Percentiles rank a stretch among this genome's conserved stretches.
Evolutionary conservation across 2,113 vertebrate genomes (phyloP).

Genomic region (Zosterops japonicus): DNA sequence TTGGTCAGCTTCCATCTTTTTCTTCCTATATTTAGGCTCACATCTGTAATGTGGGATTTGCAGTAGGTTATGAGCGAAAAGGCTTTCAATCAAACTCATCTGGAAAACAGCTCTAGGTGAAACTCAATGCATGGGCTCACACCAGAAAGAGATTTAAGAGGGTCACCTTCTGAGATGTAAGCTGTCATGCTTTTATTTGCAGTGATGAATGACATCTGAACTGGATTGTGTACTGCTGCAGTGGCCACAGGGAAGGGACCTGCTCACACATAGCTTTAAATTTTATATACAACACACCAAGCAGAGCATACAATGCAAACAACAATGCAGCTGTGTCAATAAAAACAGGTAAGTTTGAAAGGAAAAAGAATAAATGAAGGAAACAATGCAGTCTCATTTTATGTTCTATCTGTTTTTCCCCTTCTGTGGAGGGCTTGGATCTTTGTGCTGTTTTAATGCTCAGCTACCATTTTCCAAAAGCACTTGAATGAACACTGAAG

Average conservation of each 20-base stretch:
- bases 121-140: neutral
- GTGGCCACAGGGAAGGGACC: neutral
- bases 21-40: neutral
- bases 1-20: neutral
- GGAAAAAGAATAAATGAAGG: neutral
- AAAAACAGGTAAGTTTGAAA: neutral
- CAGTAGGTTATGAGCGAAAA: neutral
- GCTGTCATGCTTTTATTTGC: neutral
- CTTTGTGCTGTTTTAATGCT: constrained; percentile 50
- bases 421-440: neutral
- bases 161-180: neutral
- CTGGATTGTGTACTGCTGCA: neutral
- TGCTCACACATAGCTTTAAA: accelerated
- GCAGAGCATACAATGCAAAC: neutral
- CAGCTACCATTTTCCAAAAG: constrained; percentile 46
- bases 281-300: neutral
- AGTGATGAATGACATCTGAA: neutral
- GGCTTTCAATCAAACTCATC: neutral
- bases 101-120: neutral
- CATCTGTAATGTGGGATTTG: neutral
- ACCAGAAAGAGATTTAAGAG: neutral
- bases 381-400: neutral
- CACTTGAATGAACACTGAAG: constrained; percentile 36
- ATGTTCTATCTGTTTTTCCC: neutral
- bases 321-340: neutral